Evolutionary conservation across 2,113 vertebrate genomes (phyloP).

Genomic region (Eptatretus burgeri): DNA sequence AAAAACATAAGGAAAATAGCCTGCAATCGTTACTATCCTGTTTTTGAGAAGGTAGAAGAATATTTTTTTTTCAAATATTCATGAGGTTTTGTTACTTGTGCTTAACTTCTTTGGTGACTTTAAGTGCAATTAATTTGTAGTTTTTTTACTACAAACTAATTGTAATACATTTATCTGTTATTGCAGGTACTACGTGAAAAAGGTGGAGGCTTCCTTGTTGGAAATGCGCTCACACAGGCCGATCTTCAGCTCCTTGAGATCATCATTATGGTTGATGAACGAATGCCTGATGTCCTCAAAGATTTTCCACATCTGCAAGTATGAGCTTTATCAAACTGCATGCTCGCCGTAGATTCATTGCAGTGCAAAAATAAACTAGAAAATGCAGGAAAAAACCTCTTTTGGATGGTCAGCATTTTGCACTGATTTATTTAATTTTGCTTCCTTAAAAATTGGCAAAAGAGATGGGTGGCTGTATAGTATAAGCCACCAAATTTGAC

Average conservation of each 20-base stretch:
- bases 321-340: slow-evolving; percentile 8
- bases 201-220: slow-evolving; percentile 31
- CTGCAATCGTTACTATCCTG: slow-evolving; percentile 30
- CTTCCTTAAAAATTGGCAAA: too few relatives aligned
- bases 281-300: slow-evolving; percentile 19
- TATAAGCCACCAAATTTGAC: too few relatives aligned
- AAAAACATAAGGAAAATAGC: slow-evolving; percentile 21
- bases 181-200: slow-evolving; percentile 25
- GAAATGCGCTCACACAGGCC: slow-evolving; percentile 35
- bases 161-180: background rate
- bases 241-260: slow-evolving; percentile 43
- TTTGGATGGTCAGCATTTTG: too few relatives aligned
- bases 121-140: background rate
- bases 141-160: background rate
- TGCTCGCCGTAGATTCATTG: background rate
- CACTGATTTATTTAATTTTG: too few relatives aligned
- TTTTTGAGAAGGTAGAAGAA: slow-evolving; percentile 39
- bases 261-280: slow-evolving; percentile 43
- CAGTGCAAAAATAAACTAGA: too few relatives aligned
- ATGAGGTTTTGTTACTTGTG: too few relatives aligned
- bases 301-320: slow-evolving; percentile 42
- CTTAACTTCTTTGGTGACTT: too few relatives aligned
- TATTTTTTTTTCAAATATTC: too few relatives aligned
- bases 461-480: too few relatives aligned
- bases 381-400: too few relatives aligned